Base-by-base conservation (phyloP, 2,113 vertebrate species). In the Tachysurus fulvidraco region DNA sequence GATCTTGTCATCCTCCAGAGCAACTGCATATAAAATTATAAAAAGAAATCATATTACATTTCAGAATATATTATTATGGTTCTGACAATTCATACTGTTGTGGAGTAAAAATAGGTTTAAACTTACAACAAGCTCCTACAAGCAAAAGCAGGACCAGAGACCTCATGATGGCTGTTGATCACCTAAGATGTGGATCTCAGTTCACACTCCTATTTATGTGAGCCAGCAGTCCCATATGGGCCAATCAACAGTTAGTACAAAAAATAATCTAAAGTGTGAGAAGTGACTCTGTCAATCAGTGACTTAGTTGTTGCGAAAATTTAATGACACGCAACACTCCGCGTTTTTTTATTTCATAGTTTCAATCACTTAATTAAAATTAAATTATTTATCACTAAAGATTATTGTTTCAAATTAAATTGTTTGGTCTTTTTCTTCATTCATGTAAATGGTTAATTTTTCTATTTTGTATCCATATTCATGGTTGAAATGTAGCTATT, bases 121-220 rank as follows among this genome's bases (percentile, higher is more conserved):
- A 89, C 93, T 93, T 71, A 95, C 95, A 94, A 17, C 92, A 92
- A 83, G 93, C 93, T 91, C 93, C 92, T n/a, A 94, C 89, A 88
- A 94, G 93, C 92, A 95, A 92, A 92, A 94, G 41, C 0, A 95
- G 93, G 60, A 95, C 89, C 84, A 95, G 91, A 91, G 93, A 95
- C 91, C 84, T 94, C 94, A 95, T 94, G 90, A 85, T 92, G 93
- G 88, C 85, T 91, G 78, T 83, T 85, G 60, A 85, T 52, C 19
- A 62, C n/a, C 30, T 82, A 81, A 4, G 44, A 77, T 71, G 55
- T 9, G 46, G 17, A 52, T 55, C 85, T 85, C 3, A 21, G 10
- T 55, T 73, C 11, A 54, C 44, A 81, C 30, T 36, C 14, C 36
- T 82, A 82, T 89, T 81, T 87, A 87, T 85, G 17, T 12, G 21